Conservation (phyloP, 1,140 invertebrate genomes). For the Leptopilina boulardi region DNA sequence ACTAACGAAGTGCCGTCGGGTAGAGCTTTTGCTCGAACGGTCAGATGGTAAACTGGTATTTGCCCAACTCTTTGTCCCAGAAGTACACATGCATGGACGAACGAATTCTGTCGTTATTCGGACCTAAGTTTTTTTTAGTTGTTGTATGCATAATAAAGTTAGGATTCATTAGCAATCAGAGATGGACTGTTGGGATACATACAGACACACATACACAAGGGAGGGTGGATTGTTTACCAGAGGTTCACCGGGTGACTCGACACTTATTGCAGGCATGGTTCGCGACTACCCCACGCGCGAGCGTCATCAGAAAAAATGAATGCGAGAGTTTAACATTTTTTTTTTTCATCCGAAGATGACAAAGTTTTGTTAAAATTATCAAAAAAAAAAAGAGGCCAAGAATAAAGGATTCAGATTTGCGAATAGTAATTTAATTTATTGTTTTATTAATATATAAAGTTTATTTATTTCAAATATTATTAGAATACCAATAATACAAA, state of each 20-base stretch:
- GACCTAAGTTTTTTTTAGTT: conserved; percentile 72
- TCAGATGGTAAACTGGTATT: conserved; percentile 69
- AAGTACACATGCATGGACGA: conserved; percentile 61
- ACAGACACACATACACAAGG: too few species aligned
- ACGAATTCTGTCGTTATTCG: conserved; percentile 57
- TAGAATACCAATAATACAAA: too few species aligned
- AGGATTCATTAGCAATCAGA: conserved; percentile 78
- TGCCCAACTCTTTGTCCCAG: conserved; percentile 73
- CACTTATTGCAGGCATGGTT: conserved; percentile 48
- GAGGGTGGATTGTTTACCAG: conserved; percentile 70
- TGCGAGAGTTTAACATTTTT: neutral
- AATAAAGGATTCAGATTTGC: too few species aligned
- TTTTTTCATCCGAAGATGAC: neutral
- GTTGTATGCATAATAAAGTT: conserved; percentile 75
- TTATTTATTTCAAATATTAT: too few species aligned
- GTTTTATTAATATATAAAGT: too few species aligned
- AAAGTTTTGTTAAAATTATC: too few species aligned
- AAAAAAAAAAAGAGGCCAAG: too few species aligned
- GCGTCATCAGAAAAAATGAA: neutral
- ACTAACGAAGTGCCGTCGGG: conserved; percentile 72
- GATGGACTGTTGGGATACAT: conserved; percentile 66
- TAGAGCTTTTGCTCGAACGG: conserved; percentile 62
- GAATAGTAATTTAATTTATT: too few species aligned
- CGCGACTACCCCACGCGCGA: neutral
- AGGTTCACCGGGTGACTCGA: conserved; percentile 55